Base-by-base conservation (phyloP, 2,797 vertebrate genomes). In the Prunella strophiata region DNA sequence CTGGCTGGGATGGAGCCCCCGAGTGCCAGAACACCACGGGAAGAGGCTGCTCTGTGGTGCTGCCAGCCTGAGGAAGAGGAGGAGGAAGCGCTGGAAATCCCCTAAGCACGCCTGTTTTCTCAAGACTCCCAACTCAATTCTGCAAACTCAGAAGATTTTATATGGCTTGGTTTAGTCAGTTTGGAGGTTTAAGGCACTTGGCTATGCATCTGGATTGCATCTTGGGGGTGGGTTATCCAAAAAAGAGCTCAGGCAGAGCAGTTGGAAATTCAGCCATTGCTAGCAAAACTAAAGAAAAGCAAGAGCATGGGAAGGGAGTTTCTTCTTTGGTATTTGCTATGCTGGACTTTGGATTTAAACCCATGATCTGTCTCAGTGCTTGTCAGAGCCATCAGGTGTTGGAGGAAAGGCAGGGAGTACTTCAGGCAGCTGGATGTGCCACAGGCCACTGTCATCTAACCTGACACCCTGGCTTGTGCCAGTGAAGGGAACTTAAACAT, bases 61-160 rank as follows among this genome's bases (percentile, higher is more conserved):
- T 94, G 96, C 94, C 94, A 96, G 65, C 74, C 89, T 91, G 94
- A 82, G 74, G 91, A 94, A 93, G 25, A 58, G 34, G 76, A 96
- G 45, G 57, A 82, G 68, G 76, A 95, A 95, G 93, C 0, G 8
- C 80, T 97, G 95, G 95, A 97, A 96, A 96, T 94, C 89, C 91
- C 96, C 91, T 94, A 85, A 94, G 95, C 85, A 94, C 0, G 83
- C 90, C 89, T 96, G 83, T 77, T 94, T 89, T 90, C 80, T 91
- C 30, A 43, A 94, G 88, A 93, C 74, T 91, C 91, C 80, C 88
- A 74, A 48, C 85, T 61, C 89, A 65, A 61, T 94, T 96, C 57
- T 96, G 96, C 91, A 90, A 82, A 93, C 96, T 94, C 89, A 79
- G 88, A 96, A 87, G 85, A 40, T 94, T 96, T 96, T 88, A 51